These are phyloP conservation scores for Tinea trinotella DNA, from an alignment of 2,888 invertebrate species.

Conservation along the genomic window DNA sequence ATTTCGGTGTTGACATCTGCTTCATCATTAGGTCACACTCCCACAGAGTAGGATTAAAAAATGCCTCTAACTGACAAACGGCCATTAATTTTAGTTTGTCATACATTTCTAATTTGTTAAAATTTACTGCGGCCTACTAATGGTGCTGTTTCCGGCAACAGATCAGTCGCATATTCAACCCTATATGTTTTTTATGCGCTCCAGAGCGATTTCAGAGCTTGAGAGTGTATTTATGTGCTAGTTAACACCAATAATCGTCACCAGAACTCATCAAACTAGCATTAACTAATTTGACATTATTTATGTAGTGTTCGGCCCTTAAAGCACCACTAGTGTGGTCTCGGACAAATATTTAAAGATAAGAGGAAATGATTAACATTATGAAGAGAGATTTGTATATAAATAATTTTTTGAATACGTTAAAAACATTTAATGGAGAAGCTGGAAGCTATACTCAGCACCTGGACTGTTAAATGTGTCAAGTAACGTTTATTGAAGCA, in stretches of 20 bases:
- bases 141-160: conserved; percentile 59
- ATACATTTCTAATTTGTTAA: conserved; percentile 63
- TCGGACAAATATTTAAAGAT: conserved; percentile 3
- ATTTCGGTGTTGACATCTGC: conserved; percentile 51
- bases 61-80: conserved; percentile 38
- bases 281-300: conserved; percentile 13
- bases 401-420: conserved; percentile 27
- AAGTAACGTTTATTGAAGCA: conserved; percentile 47
- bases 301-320: not conserved
- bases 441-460: conserved; percentile 35
- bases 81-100: conserved; percentile 67
- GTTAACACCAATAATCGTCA: conserved; percentile 51
- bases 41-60: conserved; percentile 43
- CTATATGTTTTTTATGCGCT: conserved; percentile 33
- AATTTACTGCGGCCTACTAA: conserved; percentile 60
- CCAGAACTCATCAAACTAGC: conserved; percentile 40
- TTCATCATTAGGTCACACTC: conserved; percentile 45
- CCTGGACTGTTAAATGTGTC: conserved; percentile 48
- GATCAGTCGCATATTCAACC: conserved; percentile 48
- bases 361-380: conserved; percentile 14
- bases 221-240: conserved; percentile 61
- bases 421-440: conserved; percentile 35
- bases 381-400: not conserved
- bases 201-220: conserved; percentile 26
- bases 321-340: conserved; percentile 13